Evolutionary conservation across 2,113 vertebrate species (phyloP).

Genomic region (Callipepla squamata): DNA sequence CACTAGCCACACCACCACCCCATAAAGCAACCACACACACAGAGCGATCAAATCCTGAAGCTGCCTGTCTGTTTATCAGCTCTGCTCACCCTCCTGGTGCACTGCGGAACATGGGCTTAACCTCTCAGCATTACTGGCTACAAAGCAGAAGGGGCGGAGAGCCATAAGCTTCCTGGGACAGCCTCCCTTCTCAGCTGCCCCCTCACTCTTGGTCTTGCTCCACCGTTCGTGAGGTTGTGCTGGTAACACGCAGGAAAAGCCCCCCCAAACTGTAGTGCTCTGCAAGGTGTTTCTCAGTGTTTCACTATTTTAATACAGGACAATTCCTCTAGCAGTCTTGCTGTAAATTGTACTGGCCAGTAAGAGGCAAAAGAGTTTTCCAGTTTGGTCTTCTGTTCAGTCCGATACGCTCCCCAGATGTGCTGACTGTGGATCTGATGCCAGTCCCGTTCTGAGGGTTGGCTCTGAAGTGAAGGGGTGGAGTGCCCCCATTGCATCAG

Average conservation of each 20-base stretch:
- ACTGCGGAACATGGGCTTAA: neutral
- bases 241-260: neutral
- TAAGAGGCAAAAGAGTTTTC: neutral
- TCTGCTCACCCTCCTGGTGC: rapidly evolving
- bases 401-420: neutral
- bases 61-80: neutral
- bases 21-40: rapidly evolving
- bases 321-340: neutral
- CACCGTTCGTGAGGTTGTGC: neutral
- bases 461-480: neutral
- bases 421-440: neutral
- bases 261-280: neutral
- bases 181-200: neutral
- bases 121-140: neutral
- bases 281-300: neutral
- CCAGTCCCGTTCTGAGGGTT: neutral
- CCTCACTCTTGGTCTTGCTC: neutral
- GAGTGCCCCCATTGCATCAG: neutral
- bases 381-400: neutral
- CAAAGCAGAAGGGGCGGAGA: neutral
- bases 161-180: neutral
- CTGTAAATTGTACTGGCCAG: neutral
- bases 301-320: neutral
- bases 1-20: neutral
- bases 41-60: neutral